These are phyloP conservation scores for Nibea albiflora DNA, from an alignment of 2,113 vertebrate species.

Conservation along the genomic window DNA sequence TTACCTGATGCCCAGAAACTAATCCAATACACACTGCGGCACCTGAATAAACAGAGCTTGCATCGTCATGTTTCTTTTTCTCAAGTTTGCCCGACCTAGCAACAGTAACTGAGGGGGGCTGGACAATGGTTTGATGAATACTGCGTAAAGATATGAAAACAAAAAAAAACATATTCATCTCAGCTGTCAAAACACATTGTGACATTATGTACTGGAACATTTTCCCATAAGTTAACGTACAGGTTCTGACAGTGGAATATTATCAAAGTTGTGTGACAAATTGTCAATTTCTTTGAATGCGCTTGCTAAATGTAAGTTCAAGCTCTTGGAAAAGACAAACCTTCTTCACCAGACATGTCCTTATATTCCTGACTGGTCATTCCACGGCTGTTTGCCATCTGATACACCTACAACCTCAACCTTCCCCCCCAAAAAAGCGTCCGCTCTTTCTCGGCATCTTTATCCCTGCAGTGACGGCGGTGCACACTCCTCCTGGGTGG, in stretches of 20 bases:
- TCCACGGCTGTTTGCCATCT: conserved; percentile 64
- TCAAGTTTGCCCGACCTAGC: no score
- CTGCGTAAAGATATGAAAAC: neutral
- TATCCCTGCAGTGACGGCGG: conserved; percentile 58
- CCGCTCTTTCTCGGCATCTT: conserved; percentile 47
- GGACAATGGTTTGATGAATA: no score
- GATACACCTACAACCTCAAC: conserved; percentile 68
- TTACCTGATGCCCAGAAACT: no score
- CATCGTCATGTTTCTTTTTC: no score
- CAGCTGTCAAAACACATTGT: neutral
- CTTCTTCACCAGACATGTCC: conserved; percentile 36
- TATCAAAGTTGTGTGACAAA: neutral
- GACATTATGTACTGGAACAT: neutral
- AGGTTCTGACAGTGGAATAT: neutral
- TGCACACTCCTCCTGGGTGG: conserved; percentile 60
- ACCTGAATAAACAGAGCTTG: no score
- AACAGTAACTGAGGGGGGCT: no score
- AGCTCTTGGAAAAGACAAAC: neutral
- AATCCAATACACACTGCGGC: no score
- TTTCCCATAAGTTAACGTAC: neutral
- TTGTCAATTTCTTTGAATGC: neutral
- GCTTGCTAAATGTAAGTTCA: neutral
- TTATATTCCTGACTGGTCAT: conserved; percentile 49
- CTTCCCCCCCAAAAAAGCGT: conserved; percentile 38
- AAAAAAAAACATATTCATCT: neutral